Percentiles rank a stretch among this genome's conserved stretches.
These are phyloP conservation scores for Calephelis nemesis DNA, from an alignment of 1,140 invertebrate species.

Conservation along the genomic window DNA sequence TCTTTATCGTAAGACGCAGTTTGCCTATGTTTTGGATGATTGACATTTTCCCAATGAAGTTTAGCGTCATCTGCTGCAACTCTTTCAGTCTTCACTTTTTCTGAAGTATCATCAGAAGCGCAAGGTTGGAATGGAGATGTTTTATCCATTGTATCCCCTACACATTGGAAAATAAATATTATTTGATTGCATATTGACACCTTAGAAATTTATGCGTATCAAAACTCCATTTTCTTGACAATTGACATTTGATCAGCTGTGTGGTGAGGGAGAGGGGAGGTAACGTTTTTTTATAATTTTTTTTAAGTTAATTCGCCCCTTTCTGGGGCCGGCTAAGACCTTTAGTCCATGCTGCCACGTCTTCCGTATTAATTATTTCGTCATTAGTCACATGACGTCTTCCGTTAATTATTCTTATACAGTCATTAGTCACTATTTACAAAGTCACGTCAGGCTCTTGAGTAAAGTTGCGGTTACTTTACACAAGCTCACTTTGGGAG, in stretches of 20 bases:
- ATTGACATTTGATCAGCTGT: conserved; percentile 78
- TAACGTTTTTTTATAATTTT: not conserved
- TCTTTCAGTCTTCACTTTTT: conserved; percentile 71
- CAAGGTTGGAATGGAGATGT: conserved; percentile 76
- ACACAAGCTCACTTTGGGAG: too few species aligned
- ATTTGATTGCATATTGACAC: conserved; percentile 67
- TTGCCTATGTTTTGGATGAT: conserved; percentile 79
- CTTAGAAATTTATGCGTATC: conserved; percentile 73
- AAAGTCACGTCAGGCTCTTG: too few species aligned
- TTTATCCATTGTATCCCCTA: conserved; percentile 73
- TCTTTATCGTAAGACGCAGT: conserved; percentile 78
- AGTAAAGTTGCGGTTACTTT: too few species aligned
- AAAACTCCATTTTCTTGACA: conserved; percentile 79
- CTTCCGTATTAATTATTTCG: too few species aligned
- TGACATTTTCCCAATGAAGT: conserved; percentile 78
- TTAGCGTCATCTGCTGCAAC: conserved; percentile 76
- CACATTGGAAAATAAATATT: conserved; percentile 50
- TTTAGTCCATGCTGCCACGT: too few species aligned
- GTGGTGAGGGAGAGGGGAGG: conserved; percentile 51
- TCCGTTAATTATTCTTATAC: too few species aligned
- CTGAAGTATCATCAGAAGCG: conserved; percentile 66
- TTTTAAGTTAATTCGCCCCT: too few species aligned
- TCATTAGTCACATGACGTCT: too few species aligned
- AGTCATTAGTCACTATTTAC: too few species aligned
- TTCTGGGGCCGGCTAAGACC: too few species aligned